A percentile compares a stretch with the other conserved stretches of the same genome.
Conservation (phyloP, 2,888 invertebrate genomes). For the Cinara cedri region DNA sequence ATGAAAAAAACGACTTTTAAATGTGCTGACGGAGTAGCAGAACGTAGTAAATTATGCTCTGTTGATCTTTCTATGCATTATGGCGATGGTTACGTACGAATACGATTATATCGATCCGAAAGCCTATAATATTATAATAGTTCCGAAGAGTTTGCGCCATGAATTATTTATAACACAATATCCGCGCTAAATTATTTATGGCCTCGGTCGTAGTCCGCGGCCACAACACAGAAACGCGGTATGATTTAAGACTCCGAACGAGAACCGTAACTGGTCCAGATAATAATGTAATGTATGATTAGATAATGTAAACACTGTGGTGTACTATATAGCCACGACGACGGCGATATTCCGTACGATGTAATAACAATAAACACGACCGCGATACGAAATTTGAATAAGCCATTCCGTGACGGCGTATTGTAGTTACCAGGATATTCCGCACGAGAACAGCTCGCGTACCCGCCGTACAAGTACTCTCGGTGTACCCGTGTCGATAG, state of each 20-base stretch:
- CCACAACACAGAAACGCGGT: conserved; percentile 12
- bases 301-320: conserved; percentile 7
- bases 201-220: conserved; percentile 37
- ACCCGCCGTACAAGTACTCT: neutral
- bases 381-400: conserved; percentile 37
- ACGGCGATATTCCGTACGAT: neutral
- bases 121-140: conserved; percentile 10
- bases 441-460: neutral
- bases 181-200: conserved; percentile 50
- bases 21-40: neutral
- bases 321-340: too few relatives aligned
- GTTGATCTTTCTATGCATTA: too few relatives aligned
- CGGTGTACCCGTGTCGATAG: conserved; percentile 3
- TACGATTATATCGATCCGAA: neutral
- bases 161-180: conserved; percentile 43
- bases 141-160: conserved; percentile 19
- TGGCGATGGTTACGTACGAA: neutral
- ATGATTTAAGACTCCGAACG: conserved; percentile 40
- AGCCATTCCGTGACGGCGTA: neutral
- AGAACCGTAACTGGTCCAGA: conserved; percentile 13
- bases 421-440: neutral
- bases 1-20: neutral
- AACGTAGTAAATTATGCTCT: too few relatives aligned
- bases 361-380: neutral
- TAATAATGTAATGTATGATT: neutral